A percentile compares a stretch with the other conserved stretches of the same genome.
Evolutionary conservation across 1,140 invertebrate genomes (phyloP).

Genomic region (Wiebesia pumilae): DNA sequence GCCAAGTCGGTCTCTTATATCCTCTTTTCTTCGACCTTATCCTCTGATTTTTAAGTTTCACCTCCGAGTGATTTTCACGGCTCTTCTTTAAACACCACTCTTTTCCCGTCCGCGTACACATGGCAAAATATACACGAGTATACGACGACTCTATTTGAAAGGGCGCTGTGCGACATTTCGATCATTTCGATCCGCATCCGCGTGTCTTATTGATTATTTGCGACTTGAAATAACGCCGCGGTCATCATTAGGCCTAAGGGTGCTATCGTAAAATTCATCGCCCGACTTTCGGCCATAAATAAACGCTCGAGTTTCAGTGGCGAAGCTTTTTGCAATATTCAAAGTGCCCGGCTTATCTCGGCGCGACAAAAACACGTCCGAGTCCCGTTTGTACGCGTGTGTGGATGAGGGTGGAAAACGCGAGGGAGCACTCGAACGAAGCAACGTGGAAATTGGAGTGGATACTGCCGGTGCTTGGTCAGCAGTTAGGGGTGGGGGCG

Average conservation of each 20-base stretch:
- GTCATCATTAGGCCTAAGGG: background rate
- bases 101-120: background rate
- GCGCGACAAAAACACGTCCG: slow-evolving; percentile 38
- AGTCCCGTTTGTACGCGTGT: background rate
- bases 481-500: slow-evolving; percentile 70
- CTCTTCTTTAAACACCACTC: background rate
- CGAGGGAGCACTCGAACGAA: slow-evolving; percentile 36
- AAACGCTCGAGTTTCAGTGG: background rate
- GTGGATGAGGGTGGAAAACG: slow-evolving; percentile 41
- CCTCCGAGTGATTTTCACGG: background rate
- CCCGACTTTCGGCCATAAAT: slow-evolving; percentile 32
- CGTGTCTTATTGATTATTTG: too few species aligned
- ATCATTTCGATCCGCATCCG: too few species aligned
- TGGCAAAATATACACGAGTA: background rate
- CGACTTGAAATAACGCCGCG: background rate
- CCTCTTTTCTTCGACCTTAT: background rate
- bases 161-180: too few species aligned
- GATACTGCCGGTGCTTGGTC: slow-evolving; percentile 69
- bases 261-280: background rate
- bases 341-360: slow-evolving; percentile 49
- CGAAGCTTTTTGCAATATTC: slow-evolving; percentile 52
- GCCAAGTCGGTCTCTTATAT: background rate
- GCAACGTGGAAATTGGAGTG: slow-evolving; percentile 43
- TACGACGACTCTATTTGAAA: background rate
- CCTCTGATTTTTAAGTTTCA: background rate